Conservation (phyloP, 2,888 invertebrate genomes). For the Caenorhabditis panamensis region DNA sequence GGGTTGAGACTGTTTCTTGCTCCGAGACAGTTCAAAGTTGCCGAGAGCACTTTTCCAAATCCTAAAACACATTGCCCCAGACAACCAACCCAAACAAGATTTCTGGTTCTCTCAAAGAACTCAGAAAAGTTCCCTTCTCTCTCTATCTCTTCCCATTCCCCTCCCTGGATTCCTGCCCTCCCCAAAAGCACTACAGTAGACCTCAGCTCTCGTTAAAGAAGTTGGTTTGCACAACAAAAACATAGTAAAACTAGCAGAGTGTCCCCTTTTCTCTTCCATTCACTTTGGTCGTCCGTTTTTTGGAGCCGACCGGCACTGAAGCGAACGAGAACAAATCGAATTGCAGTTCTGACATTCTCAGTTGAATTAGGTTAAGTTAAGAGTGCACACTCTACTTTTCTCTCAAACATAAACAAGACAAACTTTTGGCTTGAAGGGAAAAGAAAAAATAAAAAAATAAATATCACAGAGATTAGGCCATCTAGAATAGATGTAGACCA, state of each 20-base stretch:
- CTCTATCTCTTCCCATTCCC: no score
- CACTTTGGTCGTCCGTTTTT: neutral
- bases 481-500: neutral
- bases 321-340: neutral
- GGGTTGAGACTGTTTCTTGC: no score
- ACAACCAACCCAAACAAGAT: no score
- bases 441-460: neutral
- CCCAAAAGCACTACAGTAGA: neutral
- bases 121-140: no score
- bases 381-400: neutral
- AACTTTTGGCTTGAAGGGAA: neutral
- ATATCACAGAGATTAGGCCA: neutral
- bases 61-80: no score
- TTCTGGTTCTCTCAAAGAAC: no score
- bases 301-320: neutral
- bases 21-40: no score
- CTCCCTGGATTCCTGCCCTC: neutral
- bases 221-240: neutral
- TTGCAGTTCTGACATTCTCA: conserved; percentile 5
- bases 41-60: no score
- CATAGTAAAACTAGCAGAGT: neutral
- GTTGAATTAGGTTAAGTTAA: neutral
- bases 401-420: neutral
- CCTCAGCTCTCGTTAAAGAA: neutral
- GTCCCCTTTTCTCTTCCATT: neutral